A percentile compares a stretch with the other conserved stretches of the same genome.
phyloP scores from a whole-genome alignment of 2,888 invertebrate species.

The Gymnoscelis rufifasciata region DNA sequence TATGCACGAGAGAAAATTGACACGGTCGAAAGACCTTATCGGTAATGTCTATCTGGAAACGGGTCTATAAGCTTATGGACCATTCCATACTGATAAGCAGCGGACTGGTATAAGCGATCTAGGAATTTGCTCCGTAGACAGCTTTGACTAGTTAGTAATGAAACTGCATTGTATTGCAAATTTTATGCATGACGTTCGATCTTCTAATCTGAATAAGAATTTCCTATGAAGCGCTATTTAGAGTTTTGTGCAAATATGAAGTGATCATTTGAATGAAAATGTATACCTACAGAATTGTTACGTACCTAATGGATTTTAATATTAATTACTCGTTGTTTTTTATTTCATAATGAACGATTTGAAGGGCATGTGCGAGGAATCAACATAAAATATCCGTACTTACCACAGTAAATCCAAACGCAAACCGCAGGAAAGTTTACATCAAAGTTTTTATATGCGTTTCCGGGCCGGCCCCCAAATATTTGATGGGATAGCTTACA shows the following conservation, averaged over 20 bases:
- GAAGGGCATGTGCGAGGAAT: too few relatives aligned
- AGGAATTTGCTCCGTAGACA: conserved; percentile 8
- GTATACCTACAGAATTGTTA: too few relatives aligned
- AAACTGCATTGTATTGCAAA: background rate
- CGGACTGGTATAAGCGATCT: conserved; percentile 4
- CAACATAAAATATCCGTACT: too few relatives aligned
- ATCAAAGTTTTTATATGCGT: background rate
- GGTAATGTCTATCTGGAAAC: conserved; percentile 30
- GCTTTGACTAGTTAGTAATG: background rate
- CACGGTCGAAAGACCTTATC: conserved; percentile 28
- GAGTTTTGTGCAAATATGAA: too few relatives aligned
- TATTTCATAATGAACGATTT: too few relatives aligned
- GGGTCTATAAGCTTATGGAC: conserved; percentile 16
- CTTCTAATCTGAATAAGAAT: too few relatives aligned
- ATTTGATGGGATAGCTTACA: background rate
- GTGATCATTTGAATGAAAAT: too few relatives aligned
- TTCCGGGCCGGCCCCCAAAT: background rate
- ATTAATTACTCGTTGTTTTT: too few relatives aligned
- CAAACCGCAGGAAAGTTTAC: too few relatives aligned
- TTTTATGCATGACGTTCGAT: too few relatives aligned
- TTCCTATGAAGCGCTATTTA: too few relatives aligned
- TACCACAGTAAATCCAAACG: too few relatives aligned
- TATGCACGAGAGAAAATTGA: conserved; percentile 27
- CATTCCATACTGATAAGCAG: conserved; percentile 11
- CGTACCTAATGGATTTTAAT: background rate